Evolutionary conservation across 1,140 invertebrate species (phyloP), one percentile per base, ranked within the genome.

Genomic region (Drosophila sp.): DNA sequence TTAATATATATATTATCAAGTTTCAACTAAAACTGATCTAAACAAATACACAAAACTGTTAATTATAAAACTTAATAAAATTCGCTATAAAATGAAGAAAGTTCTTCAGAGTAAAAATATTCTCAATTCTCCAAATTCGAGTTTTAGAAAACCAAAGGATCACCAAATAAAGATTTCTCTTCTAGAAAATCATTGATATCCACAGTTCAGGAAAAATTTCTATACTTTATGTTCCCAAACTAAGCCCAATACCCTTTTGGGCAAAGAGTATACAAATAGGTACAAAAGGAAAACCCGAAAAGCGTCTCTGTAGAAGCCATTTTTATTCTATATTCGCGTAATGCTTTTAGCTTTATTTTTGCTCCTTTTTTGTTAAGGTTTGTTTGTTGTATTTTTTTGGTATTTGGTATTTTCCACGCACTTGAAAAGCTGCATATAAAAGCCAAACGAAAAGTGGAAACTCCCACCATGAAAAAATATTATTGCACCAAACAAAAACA

Each of bases 341-440:
- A 82, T 82, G 79, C 71, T 79, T 79, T 83, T 76, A 69, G 56
- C 63, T 61, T 8, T 50, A 63, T 27, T 64, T 72, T 70, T 65
- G 23, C 23, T 47, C 25, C 44, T 72, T 74, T 40, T 57, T 38
- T 64, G 25, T 57, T 54, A 4, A n/a, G 33, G 66, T 62, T 60
- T 70, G 50, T 56, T 54, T 66, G 64, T 71, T 71, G 44, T 40
- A 11, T 66, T 57, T 64, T 57, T 55, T 23, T 47, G 17, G 23
- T 56, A 57, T 75, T 47, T 69, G 11, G 58, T 57, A 41, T 41
- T 50, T 64, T 58, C 38, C 40, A 47, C 72, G 69, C 80, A 84
- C 80, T 84, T 84, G 69, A 84, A 83, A 79, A 66, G 65, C 62
- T 78, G 67, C 67, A 82, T 68, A 70, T 38, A 82, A 79, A 79